Conservation (phyloP, 2,888 invertebrate genomes). For the Mimas tiliae region DNA sequence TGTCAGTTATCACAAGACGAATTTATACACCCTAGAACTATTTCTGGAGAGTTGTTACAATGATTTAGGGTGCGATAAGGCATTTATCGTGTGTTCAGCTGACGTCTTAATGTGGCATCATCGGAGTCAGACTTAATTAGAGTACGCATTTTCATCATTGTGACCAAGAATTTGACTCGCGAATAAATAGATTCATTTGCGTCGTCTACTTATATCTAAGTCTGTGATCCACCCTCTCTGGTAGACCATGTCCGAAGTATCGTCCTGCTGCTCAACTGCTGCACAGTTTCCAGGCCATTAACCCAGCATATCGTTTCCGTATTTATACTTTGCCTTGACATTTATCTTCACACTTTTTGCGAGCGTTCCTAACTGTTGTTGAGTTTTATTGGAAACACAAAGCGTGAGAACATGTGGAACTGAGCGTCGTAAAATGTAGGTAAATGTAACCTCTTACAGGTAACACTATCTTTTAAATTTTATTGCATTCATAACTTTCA, state of each 20-base stretch:
- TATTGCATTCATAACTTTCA: conserved; percentile 4
- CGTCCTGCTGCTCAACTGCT: conserved; percentile 44
- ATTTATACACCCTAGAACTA: too few species aligned
- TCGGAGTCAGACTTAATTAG: too few species aligned
- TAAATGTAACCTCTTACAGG: conserved; percentile 1
- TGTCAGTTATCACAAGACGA: too few species aligned
- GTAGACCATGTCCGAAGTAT: conserved; percentile 44
- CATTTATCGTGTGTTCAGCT: too few species aligned
- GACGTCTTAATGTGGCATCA: too few species aligned
- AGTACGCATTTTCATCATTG: too few species aligned
- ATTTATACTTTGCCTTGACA: conserved; percentile 58
- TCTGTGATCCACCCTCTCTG: conserved; percentile 3
- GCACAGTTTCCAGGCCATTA: conserved; percentile 72
- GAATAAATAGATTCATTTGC: too few species aligned
- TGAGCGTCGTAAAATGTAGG: conserved; percentile 18
- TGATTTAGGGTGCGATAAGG: too few species aligned
- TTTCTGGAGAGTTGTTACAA: too few species aligned
- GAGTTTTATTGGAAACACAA: conserved; percentile 43
- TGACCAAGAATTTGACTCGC: too few species aligned
- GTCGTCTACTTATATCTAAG: too few species aligned
- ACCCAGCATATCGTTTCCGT: conserved; percentile 64
- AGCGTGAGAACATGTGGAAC: conserved; percentile 50
- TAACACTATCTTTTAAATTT: conserved; percentile 3
- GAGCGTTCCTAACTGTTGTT: conserved; percentile 40
- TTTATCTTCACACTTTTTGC: conserved; percentile 62